Base-by-base conservation (phyloP, 2,888 invertebrate genomes). In the Drosophila stalkeri region DNA sequence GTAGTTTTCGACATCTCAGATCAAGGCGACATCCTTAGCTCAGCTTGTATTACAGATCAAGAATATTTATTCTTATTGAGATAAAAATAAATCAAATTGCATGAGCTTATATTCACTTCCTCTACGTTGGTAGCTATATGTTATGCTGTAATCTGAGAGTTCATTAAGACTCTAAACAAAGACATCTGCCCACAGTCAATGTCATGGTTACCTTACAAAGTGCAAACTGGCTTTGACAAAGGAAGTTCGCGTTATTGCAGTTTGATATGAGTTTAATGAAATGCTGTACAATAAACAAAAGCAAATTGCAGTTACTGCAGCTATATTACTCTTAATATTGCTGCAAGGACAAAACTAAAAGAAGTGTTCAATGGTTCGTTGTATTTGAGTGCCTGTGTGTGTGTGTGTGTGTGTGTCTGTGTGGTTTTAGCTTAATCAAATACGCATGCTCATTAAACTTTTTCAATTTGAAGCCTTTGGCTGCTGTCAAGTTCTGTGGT, bases 401-500 rank as follows among this genome's bases (percentile, higher is more conserved):
- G 7, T 44, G 18, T 18, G 2, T 43, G 6, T 14, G 16, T 14
- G 11, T 39, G 3, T 41, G 44, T 44, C 11, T 57, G 16, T 12
- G 35, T n/a, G 35, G 11, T n/a, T 14, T 55, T 41, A 39, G 60
- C 66, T 77, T 86, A 86, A 86, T 86, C 78, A 84, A 86, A 88
- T 75, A 84, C 83, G 67, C 74, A 83, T 73, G 78, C 78, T 77
- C 75, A 84, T 87, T 86, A 81, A 86, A 86, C 85, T 86, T 86
- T 87, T 87, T 86, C 89, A 86, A 86, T 89, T 86, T 84, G 57
- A 77, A 75, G 80, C 89, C 82, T 74, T 89, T 77, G 77, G 75
- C 79, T 81, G 75, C 79, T 81, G 79, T 54, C 87, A 81, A 81
- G 84, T 86, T 84, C 51, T 81, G 75, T 52, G 79, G 79, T 74